Evolutionary conservation across 2,888 invertebrate genomes (phyloP).

Genomic region (Craniophora ligustri): DNA sequence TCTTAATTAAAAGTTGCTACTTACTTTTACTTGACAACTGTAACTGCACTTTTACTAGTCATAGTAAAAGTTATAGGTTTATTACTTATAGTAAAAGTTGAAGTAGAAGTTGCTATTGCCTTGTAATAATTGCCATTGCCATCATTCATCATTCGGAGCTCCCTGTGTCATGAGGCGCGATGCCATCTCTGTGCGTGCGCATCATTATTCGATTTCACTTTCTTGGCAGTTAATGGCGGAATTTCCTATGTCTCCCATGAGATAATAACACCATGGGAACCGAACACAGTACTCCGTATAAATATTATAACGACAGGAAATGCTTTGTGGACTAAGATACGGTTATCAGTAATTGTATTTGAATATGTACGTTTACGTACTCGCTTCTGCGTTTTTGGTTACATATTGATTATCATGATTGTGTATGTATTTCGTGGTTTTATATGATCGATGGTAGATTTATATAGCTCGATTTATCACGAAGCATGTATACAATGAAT

Average conservation of each 20-base stretch:
- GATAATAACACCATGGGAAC: constrained; percentile 56
- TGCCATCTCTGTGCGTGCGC: constrained; percentile 41
- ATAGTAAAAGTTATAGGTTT: no score
- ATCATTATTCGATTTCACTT: constrained; percentile 68
- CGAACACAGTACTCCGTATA: constrained; percentile 27
- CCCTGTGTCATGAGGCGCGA: constrained; percentile 36
- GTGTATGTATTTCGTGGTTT: no score
- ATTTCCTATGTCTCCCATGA: constrained; percentile 65
- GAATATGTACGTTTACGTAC: constrained; percentile 35
- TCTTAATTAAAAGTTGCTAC: no score
- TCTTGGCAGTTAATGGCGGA: constrained; percentile 59
- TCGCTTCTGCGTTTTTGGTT: constrained; percentile 21
- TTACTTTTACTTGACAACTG: no score
- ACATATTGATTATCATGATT: constrained; percentile 18
- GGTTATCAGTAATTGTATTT: constrained; percentile 53
- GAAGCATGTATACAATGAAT: no score
- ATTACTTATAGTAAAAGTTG: no score
- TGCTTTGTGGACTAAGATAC: constrained; percentile 47
- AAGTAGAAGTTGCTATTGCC: no score
- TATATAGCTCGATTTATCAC: no score
- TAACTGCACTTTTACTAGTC: no score
- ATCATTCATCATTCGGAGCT: constrained; percentile 37
- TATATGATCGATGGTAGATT: no score
- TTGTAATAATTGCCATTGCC: constrained; percentile 13
- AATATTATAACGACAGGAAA: constrained; percentile 55